phyloP scores from a whole-genome alignment of 2,888 invertebrate genomes.

The Coelinius sp. region DNA sequence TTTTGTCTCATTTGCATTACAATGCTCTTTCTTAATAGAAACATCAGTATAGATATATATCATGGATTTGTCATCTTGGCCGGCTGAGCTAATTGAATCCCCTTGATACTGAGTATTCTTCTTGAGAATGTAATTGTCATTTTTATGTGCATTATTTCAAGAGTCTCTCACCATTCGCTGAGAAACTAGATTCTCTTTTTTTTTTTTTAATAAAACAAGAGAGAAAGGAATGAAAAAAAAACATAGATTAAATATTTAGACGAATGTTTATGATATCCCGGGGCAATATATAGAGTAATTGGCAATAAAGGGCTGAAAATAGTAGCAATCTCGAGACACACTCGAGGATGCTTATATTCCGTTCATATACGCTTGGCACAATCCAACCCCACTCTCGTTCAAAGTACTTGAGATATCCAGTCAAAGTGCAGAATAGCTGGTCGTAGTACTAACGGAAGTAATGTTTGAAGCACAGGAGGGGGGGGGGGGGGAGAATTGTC shows the following conservation, averaged over 20 bases:
- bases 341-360: background rate
- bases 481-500: background rate
- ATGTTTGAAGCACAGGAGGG: background rate
- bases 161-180: background rate
- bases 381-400: background rate
- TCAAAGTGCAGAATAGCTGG: constrained; percentile 20
- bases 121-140: constrained; percentile 46
- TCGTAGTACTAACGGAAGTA: constrained; percentile 24
- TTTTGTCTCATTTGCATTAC: constrained; percentile 22
- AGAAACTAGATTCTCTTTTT: background rate
- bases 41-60: background rate
- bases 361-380: constrained; percentile 8
- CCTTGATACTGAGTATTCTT: constrained; percentile 47
- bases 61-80: background rate
- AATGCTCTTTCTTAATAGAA: background rate
- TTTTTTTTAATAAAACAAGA: background rate
- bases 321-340: constrained; percentile 13
- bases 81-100: constrained; percentile 55
- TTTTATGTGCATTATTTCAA: constrained; percentile 21
- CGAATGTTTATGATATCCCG: constrained; percentile 15
- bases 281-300: constrained; percentile 15
- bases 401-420: constrained; percentile 18
- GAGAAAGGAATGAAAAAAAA: background rate
- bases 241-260: constrained; percentile 17
- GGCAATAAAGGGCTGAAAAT: constrained; percentile 10